These are phyloP conservation scores for Carcinoscorpius rotundicauda DNA, from an alignment of 1,140 invertebrate genomes.

Conservation along the genomic window DNA sequence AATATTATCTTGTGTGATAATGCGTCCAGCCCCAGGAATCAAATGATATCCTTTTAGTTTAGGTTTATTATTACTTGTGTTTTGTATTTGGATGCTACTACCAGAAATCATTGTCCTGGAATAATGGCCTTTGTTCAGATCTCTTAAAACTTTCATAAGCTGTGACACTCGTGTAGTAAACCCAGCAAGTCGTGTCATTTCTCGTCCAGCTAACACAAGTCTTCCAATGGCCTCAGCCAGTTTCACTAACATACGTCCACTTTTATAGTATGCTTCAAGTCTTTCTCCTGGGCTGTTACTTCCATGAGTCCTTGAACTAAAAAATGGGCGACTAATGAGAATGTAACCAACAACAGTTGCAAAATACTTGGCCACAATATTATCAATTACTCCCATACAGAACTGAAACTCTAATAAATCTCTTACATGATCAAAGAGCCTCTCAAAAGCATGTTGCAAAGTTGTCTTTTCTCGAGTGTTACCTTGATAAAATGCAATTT, in stretches of 20 bases:
- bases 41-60: background rate
- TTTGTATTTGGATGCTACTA: conserved; percentile 5
- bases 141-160: conserved; percentile 69
- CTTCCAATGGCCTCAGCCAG: conserved; percentile 93
- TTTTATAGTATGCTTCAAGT: conserved; percentile 79
- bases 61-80: background rate
- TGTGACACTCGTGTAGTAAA: conserved; percentile 79
- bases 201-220: conserved; percentile 81
- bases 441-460: conserved; percentile 41
- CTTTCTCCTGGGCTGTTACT: conserved; percentile 20
- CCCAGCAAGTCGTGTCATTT: conserved; percentile 84
- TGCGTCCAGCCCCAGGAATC: conserved; percentile 58
- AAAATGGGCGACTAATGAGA: conserved; percentile 87
- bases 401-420: conserved; percentile 86
- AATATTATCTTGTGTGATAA: conserved; percentile 76
- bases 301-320: conserved; percentile 43
- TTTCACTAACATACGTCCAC: conserved; percentile 91
- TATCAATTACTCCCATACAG: conserved; percentile 87
- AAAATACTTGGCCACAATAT: conserved; percentile 89
- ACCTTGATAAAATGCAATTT: conserved; percentile 94
- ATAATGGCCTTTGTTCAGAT: conserved; percentile 69
- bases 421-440: conserved; percentile 50
- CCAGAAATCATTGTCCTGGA: conserved; percentile 71
- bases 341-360: conserved; percentile 91
- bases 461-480: conserved; percentile 78